Conservation (phyloP, 2,797 vertebrate species). For the Esox masquinongy region DNA sequence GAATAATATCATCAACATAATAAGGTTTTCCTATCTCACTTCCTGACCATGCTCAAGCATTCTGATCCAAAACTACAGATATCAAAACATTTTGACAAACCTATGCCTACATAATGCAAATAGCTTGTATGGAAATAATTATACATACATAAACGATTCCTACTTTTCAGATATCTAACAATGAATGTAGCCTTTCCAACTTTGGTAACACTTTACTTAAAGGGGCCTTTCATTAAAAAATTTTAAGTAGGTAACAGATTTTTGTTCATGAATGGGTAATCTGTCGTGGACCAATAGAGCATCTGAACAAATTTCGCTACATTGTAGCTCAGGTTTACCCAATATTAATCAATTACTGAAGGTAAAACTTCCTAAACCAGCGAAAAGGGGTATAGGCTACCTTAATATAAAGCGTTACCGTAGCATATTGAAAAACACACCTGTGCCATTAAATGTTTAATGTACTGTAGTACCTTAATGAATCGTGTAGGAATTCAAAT, state of each 20-base stretch:
- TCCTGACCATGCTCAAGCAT: background rate
- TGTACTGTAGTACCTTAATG: slow-evolving; percentile 4
- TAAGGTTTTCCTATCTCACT: background rate
- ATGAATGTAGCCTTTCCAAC: background rate
- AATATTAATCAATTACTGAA: background rate
- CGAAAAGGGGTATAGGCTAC: background rate
- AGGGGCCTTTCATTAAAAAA: background rate
- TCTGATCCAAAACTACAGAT: background rate
- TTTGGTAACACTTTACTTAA: background rate
- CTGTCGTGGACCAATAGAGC: too few relatives aligned
- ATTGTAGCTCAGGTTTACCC: too few relatives aligned
- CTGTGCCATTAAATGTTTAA: slow-evolving; percentile 1
- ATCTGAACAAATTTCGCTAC: too few relatives aligned
- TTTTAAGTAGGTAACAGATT: background rate
- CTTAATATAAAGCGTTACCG: slow-evolving; percentile 5
- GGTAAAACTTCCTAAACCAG: background rate
- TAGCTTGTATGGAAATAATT: slow-evolving; percentile 7
- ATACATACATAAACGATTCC: background rate
- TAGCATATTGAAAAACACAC: slow-evolving; percentile 14
- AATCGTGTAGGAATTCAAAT: background rate
- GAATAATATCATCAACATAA: background rate
- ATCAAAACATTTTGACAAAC: background rate
- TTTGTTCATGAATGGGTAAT: background rate
- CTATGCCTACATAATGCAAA: slow-evolving; percentile 4
- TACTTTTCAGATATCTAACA: background rate